Percentiles rank a stretch among this genome's conserved stretches.
These are phyloP conservation scores for Hirtodrosophila confusa DNA, from an alignment of 2,888 invertebrate genomes.

Conservation along the genomic window DNA sequence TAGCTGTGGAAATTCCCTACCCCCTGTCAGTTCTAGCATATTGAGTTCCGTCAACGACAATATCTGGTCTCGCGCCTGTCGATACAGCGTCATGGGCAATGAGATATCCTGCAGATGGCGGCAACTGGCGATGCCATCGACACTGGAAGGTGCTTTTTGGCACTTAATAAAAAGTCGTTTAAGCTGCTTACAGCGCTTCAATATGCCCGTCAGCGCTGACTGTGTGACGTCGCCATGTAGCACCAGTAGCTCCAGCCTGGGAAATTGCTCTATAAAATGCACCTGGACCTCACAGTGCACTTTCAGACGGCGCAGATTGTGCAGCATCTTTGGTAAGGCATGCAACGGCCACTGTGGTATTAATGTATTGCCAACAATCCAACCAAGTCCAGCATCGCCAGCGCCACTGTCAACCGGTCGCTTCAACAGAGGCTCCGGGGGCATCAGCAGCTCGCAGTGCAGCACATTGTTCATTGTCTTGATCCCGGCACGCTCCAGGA, in stretches of 20 bases:
- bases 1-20: neutral
- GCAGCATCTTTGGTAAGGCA: constrained; percentile 46
- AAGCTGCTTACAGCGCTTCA: constrained; percentile 44
- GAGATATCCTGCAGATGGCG: constrained; percentile 18
- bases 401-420: neutral
- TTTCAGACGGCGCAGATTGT: constrained; percentile 42
- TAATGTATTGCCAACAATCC: constrained; percentile 5
- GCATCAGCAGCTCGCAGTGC: constrained; percentile 33
- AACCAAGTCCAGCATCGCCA: neutral
- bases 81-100: constrained; percentile 33
- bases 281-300: constrained; percentile 51
- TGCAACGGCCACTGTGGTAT: constrained; percentile 55
- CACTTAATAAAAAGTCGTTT: constrained; percentile 35
- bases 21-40: constrained; percentile 31
- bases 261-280: constrained; percentile 54
- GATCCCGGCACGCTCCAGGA: constrained; percentile 38
- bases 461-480: constrained; percentile 26
- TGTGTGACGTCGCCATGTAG: constrained; percentile 35
- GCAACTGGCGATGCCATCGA: constrained; percentile 18
- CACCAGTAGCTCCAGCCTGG: constrained; percentile 33
- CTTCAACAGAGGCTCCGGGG: neutral
- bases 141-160: neutral
- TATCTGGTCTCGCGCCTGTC: constrained; percentile 9
- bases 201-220: constrained; percentile 46
- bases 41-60: constrained; percentile 18